phyloP scores from a whole-genome alignment of 2,113 vertebrate species.

The Aspidoscelis tigris region DNA sequence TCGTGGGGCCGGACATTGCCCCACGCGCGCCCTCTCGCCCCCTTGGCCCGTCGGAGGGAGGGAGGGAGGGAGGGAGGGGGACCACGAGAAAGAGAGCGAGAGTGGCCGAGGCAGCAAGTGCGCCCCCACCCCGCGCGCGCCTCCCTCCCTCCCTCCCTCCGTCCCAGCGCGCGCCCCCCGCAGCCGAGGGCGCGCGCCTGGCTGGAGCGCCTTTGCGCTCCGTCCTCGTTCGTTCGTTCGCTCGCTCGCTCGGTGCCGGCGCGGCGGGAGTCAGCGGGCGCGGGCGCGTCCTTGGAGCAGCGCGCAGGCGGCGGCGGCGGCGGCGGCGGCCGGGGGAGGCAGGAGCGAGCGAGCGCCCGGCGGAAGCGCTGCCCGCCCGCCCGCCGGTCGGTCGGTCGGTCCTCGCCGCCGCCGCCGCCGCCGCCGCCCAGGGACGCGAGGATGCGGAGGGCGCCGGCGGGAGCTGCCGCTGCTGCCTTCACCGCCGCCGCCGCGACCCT shows the following conservation, averaged over 20 bases:
- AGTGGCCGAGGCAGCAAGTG: too few species aligned
- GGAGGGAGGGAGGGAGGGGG: too few species aligned
- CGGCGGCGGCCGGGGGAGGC: background rate
- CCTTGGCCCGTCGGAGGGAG: too few species aligned
- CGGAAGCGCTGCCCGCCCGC: background rate
- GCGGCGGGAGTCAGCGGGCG: background rate
- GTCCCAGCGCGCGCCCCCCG: background rate
- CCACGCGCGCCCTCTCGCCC: too few species aligned
- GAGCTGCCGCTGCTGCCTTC: background rate
- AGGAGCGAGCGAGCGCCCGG: constrained; percentile 27
- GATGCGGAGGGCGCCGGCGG: background rate
- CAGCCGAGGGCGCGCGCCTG: background rate
- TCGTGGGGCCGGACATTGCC: too few species aligned
- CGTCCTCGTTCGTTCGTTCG: background rate
- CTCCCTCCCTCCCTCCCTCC: background rate
- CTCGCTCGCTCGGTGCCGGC: background rate
- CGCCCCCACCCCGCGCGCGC: background rate
- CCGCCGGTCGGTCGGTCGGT: constrained; percentile 2
- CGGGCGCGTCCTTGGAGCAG: too few species aligned
- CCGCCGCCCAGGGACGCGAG: constrained; percentile 14
- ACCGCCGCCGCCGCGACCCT: background rate
- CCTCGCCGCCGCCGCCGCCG: background rate
- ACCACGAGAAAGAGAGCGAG: too few species aligned
- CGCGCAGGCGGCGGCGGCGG: too few species aligned
- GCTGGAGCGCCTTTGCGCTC: background rate